Evolutionary conservation across 2,888 invertebrate species (phyloP).

Genomic region (Cremastobaeus sp.): DNA sequence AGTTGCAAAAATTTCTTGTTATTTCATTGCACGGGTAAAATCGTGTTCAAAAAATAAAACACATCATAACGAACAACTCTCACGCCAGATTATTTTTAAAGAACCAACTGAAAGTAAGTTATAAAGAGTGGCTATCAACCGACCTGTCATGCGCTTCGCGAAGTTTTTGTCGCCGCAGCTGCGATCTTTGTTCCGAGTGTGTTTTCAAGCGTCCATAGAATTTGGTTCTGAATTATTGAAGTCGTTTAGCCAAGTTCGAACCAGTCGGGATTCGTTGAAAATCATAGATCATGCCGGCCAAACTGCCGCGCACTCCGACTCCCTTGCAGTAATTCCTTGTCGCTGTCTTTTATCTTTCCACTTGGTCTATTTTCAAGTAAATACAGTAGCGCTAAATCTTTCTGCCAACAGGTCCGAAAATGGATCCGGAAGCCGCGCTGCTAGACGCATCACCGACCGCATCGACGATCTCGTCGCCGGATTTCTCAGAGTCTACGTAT

Average conservation of each 20-base stretch:
- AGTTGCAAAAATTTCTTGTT: no score
- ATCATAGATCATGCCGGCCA: conserved; percentile 61
- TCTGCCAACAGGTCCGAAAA: conserved; percentile 66
- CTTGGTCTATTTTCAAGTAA: conserved; percentile 51
- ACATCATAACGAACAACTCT: background rate
- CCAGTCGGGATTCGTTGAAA: conserved; percentile 52
- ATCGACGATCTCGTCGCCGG: conserved; percentile 73
- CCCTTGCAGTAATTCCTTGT: conserved; percentile 52
- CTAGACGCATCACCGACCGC: conserved; percentile 75
- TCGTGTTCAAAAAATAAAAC: no score
- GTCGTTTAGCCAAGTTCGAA: conserved; percentile 62
- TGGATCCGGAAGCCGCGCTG: conserved; percentile 76
- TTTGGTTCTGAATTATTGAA: conserved; percentile 70
- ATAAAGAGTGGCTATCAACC: conserved; percentile 30
- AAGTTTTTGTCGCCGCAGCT: conserved; percentile 48
- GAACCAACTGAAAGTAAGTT: conserved; percentile 31
- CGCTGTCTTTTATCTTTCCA: conserved; percentile 58
- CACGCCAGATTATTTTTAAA: background rate
- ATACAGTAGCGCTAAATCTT: conserved; percentile 56
- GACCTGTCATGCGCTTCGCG: conserved; percentile 42
- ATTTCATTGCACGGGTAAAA: no score
- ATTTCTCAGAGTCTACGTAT: conserved; percentile 70
- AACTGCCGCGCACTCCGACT: conserved; percentile 50
- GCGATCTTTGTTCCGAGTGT: conserved; percentile 60
- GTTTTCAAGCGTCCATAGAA: conserved; percentile 70